phyloP scores from a whole-genome alignment of 2,113 vertebrate species.

The Scolopax mira region DNA sequence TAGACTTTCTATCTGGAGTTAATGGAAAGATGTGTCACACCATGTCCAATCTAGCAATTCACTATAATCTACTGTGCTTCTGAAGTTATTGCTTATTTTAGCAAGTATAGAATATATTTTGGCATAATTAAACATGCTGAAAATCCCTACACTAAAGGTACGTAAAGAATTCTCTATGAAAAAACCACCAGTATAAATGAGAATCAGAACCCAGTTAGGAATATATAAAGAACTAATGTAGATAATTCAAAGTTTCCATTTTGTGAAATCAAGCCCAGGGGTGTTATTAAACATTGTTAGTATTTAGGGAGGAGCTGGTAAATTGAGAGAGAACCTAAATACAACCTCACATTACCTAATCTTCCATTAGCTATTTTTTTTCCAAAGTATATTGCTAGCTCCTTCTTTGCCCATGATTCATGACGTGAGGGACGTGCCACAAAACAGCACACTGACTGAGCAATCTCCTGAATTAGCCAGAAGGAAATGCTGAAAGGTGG shows the following conservation, averaged over 20 bases:
- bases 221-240: neutral
- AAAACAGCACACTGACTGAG: neutral
- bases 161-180: neutral
- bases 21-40: neutral
- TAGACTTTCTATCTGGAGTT: neutral
- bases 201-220: neutral
- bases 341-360: neutral
- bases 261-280: neutral
- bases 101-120: neutral
- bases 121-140: neutral
- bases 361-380: neutral
- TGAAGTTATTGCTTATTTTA: neutral
- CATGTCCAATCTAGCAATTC: neutral
- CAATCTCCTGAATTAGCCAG: neutral
- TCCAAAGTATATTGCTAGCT: neutral
- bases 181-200: neutral
- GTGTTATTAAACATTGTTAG: neutral
- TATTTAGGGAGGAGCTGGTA: slow-evolving; percentile 1
- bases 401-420: neutral
- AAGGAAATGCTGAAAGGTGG: neutral
- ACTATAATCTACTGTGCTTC: neutral
- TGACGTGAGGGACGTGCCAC: neutral
- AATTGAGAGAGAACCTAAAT: neutral
- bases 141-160: neutral
- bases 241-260: neutral